These are phyloP conservation scores for Sebastes oblongus DNA, from an alignment of 2,797 vertebrate species.

Conservation along the genomic window DNA sequence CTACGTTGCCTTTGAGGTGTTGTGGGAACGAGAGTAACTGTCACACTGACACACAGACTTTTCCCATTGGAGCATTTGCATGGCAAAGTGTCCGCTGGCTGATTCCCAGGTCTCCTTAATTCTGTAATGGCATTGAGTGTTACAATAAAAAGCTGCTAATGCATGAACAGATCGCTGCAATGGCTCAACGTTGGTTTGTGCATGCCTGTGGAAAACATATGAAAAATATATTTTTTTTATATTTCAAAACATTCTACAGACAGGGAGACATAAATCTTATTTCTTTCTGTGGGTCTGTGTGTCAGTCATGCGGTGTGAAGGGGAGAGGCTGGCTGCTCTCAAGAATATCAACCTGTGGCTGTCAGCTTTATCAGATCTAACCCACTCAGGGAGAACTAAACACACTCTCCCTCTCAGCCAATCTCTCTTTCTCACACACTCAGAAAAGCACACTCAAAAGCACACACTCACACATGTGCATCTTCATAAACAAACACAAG, in stretches of 20 bases:
- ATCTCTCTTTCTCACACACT: constrained; percentile 29
- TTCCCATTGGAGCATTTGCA: constrained; percentile 73
- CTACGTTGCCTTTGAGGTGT: constrained; percentile 65
- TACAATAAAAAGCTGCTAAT: constrained; percentile 17
- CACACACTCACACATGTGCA: constrained; percentile 1
- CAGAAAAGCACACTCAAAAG: background rate
- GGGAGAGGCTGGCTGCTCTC: constrained; percentile 71
- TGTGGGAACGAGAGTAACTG: constrained; percentile 56
- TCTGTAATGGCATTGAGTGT: constrained; percentile 29
- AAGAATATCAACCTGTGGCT: constrained; percentile 78
- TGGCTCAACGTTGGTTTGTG: constrained; percentile 1
- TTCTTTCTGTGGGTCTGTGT: constrained; percentile 52
- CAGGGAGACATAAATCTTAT: constrained; percentile 51
- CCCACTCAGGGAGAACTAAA: constrained; percentile 72
- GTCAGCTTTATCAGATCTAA: constrained; percentile 79
- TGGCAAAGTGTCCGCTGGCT: constrained; percentile 64
- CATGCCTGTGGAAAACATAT: constrained; percentile 17
- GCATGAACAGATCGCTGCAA: constrained; percentile 17
- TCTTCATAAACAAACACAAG: constrained; percentile 26
- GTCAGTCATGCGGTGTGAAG: constrained; percentile 68
- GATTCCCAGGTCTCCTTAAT: constrained; percentile 63
- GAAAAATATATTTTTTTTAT: constrained; percentile 11
- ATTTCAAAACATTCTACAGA: constrained; percentile 29
- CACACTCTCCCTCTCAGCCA: constrained; percentile 46
- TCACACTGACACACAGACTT: constrained; percentile 48